phyloP scores from a whole-genome alignment of 2,113 vertebrate species.

The Hypomesus transpacificus region DNA sequence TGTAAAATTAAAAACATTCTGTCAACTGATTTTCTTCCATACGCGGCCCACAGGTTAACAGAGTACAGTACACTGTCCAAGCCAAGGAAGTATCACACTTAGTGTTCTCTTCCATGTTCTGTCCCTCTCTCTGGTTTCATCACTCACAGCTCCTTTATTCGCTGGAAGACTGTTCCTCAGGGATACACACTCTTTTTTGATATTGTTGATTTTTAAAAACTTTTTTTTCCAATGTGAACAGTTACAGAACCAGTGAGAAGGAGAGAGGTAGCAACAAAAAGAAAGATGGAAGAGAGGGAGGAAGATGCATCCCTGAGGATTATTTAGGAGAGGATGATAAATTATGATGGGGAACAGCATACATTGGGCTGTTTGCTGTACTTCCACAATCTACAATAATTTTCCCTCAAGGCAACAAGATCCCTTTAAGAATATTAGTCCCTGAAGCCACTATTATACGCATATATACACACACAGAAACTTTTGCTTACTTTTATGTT shows the following conservation, averaged over 20 bases:
- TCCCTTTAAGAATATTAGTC: not conserved
- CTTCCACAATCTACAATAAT: not conserved
- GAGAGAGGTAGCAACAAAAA: not conserved
- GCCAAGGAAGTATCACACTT: not conserved
- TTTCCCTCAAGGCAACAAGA: not conserved
- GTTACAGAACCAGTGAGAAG: not conserved
- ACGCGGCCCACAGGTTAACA: too few relatives aligned
- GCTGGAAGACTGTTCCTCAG: not conserved
- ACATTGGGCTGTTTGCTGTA: not conserved
- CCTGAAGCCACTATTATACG: not conserved
- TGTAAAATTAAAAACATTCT: too few relatives aligned
- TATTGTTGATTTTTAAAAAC: not conserved
- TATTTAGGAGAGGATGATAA: conserved; percentile 1
- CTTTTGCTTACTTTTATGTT: not conserved
- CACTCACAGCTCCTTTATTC: not conserved
- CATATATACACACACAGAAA: not conserved
- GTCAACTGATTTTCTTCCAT: too few relatives aligned
- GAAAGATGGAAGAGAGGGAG: not conserved
- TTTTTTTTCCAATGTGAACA: not conserved
- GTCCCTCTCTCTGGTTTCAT: conserved; percentile 1
- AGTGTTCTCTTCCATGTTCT: not conserved
- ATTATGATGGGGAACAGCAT: not conserved
- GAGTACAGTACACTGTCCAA: conserved; percentile 1
- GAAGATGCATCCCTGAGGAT: not conserved
- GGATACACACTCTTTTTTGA: not conserved